phyloP scores from a whole-genome alignment of 2,797 vertebrate species.

The Mionectes olivaceus region DNA sequence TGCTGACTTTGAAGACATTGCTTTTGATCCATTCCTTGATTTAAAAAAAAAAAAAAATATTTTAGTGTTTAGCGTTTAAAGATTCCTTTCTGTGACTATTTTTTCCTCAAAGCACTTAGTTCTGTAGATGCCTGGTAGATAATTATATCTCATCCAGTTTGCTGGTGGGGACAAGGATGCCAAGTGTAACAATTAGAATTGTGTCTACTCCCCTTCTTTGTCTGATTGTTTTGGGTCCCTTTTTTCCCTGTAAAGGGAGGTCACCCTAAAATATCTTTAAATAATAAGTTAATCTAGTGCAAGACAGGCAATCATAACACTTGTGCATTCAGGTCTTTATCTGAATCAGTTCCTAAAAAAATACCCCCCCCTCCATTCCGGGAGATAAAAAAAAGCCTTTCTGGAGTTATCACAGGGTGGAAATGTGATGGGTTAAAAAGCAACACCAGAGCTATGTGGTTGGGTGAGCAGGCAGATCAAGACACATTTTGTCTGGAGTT shows the following conservation, averaged over 20 bases:
- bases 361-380: neutral
- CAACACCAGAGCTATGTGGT: neutral
- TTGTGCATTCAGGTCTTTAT: neutral
- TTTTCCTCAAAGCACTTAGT: neutral
- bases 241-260: neutral
- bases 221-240: neutral
- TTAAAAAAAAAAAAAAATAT: too few relatives aligned
- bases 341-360: neutral
- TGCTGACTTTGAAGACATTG: conserved; percentile 51
- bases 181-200: neutral
- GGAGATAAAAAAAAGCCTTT: neutral
- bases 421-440: neutral
- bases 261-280: neutral
- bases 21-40: neutral
- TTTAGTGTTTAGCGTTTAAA: neutral
- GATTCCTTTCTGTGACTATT: neutral
- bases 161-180: neutral
- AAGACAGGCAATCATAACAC: neutral
- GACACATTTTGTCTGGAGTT: neutral
- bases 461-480: neutral
- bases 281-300: neutral
- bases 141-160: neutral
- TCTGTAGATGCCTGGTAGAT: neutral
- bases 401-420: neutral
- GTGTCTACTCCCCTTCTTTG: neutral